phyloP scores from a whole-genome alignment of 2,888 invertebrate species.

The Drosophila macrospina region DNA sequence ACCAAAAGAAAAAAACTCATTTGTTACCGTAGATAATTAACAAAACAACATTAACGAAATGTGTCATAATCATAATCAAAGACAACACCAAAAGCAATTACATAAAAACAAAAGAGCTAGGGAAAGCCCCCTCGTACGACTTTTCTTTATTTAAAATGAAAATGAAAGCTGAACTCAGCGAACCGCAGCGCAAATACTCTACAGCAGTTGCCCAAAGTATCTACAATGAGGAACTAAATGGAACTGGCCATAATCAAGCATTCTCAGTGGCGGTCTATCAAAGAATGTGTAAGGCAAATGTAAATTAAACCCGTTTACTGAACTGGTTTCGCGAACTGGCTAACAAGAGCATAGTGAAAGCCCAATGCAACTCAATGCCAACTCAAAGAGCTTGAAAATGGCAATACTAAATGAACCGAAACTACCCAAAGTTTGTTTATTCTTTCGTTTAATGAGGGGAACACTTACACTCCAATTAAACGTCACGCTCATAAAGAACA shows the following conservation, averaged over 20 bases:
- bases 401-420: conserved; percentile 9
- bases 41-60: conserved; percentile 43
- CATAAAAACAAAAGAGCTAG: conserved; percentile 37
- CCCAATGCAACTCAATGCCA: conserved; percentile 36
- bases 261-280: conserved; percentile 11
- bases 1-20: conserved; percentile 14
- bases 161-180: conserved; percentile 11
- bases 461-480: conserved; percentile 32
- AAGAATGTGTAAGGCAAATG: conserved; percentile 29
- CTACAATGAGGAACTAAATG: conserved; percentile 21
- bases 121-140: conserved; percentile 26
- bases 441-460: conserved; percentile 6
- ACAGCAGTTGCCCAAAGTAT: conserved; percentile 1
- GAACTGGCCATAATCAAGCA: not conserved
- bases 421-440: no score
- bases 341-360: conserved; percentile 37
- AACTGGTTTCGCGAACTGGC: conserved; percentile 28
- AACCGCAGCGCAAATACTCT: conserved; percentile 44
- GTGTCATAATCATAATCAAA: conserved; percentile 46
- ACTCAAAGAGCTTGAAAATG: conserved; percentile 5
- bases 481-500: conserved; percentile 17
- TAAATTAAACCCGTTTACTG: conserved; percentile 33
- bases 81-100: conserved; percentile 40
- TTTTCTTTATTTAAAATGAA: conserved; percentile 47
- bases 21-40: conserved; percentile 52